phyloP scores from a whole-genome alignment of 2,797 vertebrate species.

The Liasis olivaceus region DNA sequence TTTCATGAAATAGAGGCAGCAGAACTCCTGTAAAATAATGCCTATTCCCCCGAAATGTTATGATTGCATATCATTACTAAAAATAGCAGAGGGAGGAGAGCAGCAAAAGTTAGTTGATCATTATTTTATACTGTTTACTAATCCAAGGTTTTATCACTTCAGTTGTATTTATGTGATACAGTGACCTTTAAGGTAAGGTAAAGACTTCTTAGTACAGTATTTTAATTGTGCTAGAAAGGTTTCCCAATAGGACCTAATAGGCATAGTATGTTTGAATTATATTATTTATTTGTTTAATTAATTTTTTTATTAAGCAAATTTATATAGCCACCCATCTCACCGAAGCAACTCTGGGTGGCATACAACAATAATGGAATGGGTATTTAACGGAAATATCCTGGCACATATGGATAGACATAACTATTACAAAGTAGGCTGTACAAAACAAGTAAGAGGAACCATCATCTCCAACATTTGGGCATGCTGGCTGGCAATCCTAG shows the following conservation, averaged over 20 bases:
- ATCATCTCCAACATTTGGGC: not conserved
- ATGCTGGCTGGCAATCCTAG: not conserved
- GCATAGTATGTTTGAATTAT: not conserved
- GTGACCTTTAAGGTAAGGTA: not conserved
- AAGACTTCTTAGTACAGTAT: not conserved
- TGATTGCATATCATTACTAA: conserved; percentile 18
- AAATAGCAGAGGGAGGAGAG: conserved; percentile 26
- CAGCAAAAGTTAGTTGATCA: not conserved
- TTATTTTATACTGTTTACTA: conserved; percentile 15
- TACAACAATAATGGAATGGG: too few species aligned
- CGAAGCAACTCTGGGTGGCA: too few species aligned
- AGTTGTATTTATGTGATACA: not conserved
- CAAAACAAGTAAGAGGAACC: not conserved
- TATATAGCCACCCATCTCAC: too few species aligned
- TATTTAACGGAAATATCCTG: not conserved
- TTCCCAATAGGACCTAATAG: not conserved
- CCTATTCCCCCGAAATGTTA: not conserved
- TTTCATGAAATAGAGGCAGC: conserved; percentile 11
- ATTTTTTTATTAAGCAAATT: too few species aligned
- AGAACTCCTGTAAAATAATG: conserved; percentile 18
- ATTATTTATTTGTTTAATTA: not conserved
- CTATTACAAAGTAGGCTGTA: not conserved
- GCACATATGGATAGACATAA: not conserved
- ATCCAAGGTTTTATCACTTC: not conserved
- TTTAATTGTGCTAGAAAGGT: not conserved